Percentiles rank a stretch among this genome's conserved stretches.
Conservation (phyloP, 1,140 invertebrate genomes). For the Zaprionus capensis region DNA sequence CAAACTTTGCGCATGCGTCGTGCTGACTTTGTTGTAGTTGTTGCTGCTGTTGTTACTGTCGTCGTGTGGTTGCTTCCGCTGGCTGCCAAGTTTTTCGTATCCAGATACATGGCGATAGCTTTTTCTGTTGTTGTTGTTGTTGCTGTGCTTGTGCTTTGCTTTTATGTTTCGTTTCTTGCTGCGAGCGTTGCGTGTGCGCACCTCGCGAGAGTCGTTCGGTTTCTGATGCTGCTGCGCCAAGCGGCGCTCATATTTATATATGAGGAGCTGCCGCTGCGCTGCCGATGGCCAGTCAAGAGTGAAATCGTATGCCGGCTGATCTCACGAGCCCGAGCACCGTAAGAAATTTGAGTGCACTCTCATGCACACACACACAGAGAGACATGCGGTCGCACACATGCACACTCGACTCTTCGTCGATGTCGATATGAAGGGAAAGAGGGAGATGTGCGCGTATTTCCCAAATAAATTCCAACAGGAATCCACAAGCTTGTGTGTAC, state of each 20-base stretch:
- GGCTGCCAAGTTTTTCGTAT: conserved; percentile 76
- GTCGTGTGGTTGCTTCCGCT: conserved; percentile 39
- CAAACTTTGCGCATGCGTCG: conserved; percentile 74
- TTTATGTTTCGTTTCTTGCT: conserved; percentile 24
- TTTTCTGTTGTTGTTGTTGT: conserved; percentile 24
- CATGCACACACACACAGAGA: conserved; percentile 57
- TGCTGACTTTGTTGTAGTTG: conserved; percentile 25
- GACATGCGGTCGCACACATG: conserved; percentile 38
- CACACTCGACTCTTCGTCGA: conserved; percentile 27
- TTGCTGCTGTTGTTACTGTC: conserved; percentile 22
- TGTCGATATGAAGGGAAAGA: conserved; percentile 15
- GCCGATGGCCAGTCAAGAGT: conserved; percentile 78
- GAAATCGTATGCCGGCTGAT: conserved; percentile 79
- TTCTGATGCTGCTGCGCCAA: conserved; percentile 82
- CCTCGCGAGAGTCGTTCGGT: conserved; percentile 80
- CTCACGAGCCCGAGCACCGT: conserved; percentile 76
- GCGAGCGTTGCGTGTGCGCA: conserved; percentile 78
- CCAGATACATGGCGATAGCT: conserved; percentile 71
- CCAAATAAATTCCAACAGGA: conserved; percentile 83
- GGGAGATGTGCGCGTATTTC: conserved; percentile 68
- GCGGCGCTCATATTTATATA: conserved; percentile 81
- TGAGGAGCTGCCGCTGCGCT: conserved; percentile 70
- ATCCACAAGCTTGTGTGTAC: conserved; percentile 80
- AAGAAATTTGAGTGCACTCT: conserved; percentile 81
- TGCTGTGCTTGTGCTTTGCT: conserved; percentile 6